Evolutionary conservation across 92 coral and sea anemone species (phyloP).

Genomic region (Bergia puertoricense): DNA sequence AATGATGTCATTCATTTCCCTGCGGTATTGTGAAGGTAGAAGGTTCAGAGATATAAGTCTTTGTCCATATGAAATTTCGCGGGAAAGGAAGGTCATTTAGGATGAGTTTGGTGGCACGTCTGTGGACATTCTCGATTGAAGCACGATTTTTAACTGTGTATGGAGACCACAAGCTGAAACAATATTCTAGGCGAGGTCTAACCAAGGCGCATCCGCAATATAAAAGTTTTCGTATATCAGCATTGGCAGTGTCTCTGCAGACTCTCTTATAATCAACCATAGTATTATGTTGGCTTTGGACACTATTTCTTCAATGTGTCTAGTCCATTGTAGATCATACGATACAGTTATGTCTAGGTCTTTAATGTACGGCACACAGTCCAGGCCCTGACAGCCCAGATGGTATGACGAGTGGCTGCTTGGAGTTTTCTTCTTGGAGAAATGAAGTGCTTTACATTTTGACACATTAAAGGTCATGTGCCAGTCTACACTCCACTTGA

Average conservation of each 20-base stretch:
- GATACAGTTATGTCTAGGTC: conserved; percentile 33
- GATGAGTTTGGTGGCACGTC: conserved; percentile 19
- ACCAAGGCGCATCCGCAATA: conserved; percentile 44
- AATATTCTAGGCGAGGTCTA: conserved; percentile 42
- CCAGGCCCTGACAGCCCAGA: conserved; percentile 17
- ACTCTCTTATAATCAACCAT: background rate
- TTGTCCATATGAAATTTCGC: too few species aligned
- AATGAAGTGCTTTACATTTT: background rate
- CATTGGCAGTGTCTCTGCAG: conserved; percentile 31
- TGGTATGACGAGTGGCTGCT: background rate
- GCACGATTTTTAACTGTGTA: conserved; percentile 49
- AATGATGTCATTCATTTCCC: too few species aligned
- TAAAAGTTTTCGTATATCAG: conserved; percentile 41
- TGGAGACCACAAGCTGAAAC: conserved; percentile 50
- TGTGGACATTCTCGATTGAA: conserved; percentile 41
- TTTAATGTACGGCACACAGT: conserved; percentile 7
- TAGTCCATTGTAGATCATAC: conserved; percentile 7
- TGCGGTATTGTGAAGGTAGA: too few species aligned
- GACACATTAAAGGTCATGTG: conserved; percentile 21
- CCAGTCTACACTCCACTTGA: conserved; percentile 27
- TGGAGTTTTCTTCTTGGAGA: too few species aligned
- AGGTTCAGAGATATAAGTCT: too few species aligned
- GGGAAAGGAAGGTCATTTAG: too few species aligned
- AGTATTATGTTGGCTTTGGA: conserved; percentile 36
- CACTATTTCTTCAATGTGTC: conserved; percentile 20